Evolutionary conservation across 2,113 vertebrate genomes (phyloP), one percentile per base, ranked within the genome.

Genomic region (Cacatua alba): DNA sequence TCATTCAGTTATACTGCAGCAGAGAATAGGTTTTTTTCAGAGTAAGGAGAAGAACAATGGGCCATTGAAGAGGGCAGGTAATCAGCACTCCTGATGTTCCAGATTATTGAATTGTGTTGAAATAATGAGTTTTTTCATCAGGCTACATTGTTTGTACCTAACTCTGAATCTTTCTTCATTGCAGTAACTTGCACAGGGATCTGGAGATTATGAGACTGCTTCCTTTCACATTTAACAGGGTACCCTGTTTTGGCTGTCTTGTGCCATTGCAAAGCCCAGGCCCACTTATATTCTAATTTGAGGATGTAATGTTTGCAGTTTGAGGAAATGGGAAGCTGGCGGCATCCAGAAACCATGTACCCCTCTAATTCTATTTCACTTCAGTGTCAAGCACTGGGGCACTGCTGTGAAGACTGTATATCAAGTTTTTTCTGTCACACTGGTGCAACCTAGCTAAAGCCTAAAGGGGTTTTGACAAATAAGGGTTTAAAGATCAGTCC

Each of bases 91-190:
- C 70, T 49, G 64, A 69, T 89, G n/a, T 7, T 70, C 14, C 39
- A 41, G 43, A 49, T 92, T 84, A 94, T 75, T 95, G 37, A 83
- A 31, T 24, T 86, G 67, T 91, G 86, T 76, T 94, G 82, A 94
- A 95, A 95, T 72, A 84, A 74, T 20, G 44, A 68, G 2, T 5
- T 89, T 89, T 92, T 92, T 83, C 13, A 49, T 79, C 28, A 49
- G 41, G 31, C n/a, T 85, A 26, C 41, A 25, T 49, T 52, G 26
- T n/a, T 80, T 44, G 18, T 51, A n/a, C 15, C 31, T 82, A 43
- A 49, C 65, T 86, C 33, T 51, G 64, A 59, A 29, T 9, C 7
- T 15, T 43, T 35, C 79, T 33, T 41, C 7, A 5, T 53, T 83
- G 19, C 17, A 31, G 19, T 60, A 64, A 35, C 11, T 75, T 83